Evolutionary conservation across 1,140 invertebrate species (phyloP).

Genomic region (Saccostrea glomerata): DNA sequence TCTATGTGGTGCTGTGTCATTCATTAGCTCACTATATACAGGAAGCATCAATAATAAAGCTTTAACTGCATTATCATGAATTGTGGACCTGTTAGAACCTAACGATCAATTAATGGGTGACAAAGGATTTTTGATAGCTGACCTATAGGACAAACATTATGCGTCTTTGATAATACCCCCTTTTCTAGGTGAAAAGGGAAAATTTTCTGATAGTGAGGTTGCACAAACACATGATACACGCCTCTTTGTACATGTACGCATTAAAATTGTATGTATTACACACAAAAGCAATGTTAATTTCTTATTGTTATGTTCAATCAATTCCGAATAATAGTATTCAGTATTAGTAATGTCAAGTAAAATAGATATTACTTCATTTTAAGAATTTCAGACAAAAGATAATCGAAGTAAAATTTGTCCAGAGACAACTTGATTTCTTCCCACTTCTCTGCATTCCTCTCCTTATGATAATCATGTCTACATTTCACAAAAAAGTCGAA

Average conservation of each 20-base stretch:
- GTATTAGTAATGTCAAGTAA: neutral
- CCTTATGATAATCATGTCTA: neutral
- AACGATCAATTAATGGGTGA: constrained; percentile 50
- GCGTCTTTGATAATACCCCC: neutral
- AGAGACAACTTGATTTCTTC: neutral
- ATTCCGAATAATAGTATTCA: no score
- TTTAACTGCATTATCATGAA: constrained; percentile 48
- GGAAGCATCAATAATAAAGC: constrained; percentile 57
- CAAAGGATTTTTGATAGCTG: constrained; percentile 50
- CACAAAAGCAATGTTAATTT: no score
- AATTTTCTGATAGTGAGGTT: no score
- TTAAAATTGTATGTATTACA: no score
- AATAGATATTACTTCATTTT: neutral
- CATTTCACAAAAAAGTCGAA: constrained; percentile 36
- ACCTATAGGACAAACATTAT: neutral
- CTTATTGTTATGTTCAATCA: no score
- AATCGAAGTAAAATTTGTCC: constrained; percentile 16
- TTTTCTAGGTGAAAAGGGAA: no score
- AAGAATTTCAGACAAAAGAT: neutral
- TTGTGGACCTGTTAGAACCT: constrained; percentile 40
- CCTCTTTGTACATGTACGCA: no score
- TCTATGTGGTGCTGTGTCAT: constrained; percentile 21
- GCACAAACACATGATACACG: no score
- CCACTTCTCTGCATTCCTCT: constrained; percentile 30
- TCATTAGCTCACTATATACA: constrained; percentile 43